Evolutionary conservation across 2,888 invertebrate species (phyloP), one percentile per base, ranked within the genome.

Genomic region (Chymomyza amoena): DNA sequence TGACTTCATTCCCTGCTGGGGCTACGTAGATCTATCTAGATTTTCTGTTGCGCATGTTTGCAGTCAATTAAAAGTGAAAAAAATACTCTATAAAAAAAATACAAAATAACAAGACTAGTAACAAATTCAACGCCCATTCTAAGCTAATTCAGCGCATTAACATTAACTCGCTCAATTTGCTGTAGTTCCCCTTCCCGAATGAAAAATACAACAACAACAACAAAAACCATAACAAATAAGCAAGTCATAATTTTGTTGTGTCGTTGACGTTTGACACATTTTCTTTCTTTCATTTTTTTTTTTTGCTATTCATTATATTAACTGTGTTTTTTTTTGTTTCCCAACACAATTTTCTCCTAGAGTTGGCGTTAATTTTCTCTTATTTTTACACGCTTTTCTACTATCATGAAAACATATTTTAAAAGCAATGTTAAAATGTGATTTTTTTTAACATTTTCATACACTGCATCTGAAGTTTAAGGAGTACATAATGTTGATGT

Each of bases 241-340:
- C n/a, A 32, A 66, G 73, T 39, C 59, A 69, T 25, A 57, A 45
- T 13, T 20, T 32, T 59, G 59, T 28, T n/a, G 60, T 60, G 84
- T 84, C 87, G 75, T 87, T 84, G 87, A 85, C 84, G 72, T 84
- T 84, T 87, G 84, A 87, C 84, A 84, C 75, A 85, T 28, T 76
- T 84, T 72, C 57, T 25, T 73, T 70, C 60, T 6, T 59, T 61
- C 7, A 7, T 6, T 32, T 32, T 32, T 28, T 28, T 28, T 52
- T 57, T 15, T 20, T 36, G 63, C 60, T 28, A 66, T 45, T 69
- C 70, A 3, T 63, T 57, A 3, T 54, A 25, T 61, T 45, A 61
- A 50, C 28, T 70, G 64, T 69, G 67, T 66, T 72, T 67, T 50
- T 73, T 72, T 70, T 72, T 67, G 18, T 71, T 82, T 81, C 75